Conservation (phyloP, 1,140 invertebrate genomes). For the Episyrphus balteatus region DNA sequence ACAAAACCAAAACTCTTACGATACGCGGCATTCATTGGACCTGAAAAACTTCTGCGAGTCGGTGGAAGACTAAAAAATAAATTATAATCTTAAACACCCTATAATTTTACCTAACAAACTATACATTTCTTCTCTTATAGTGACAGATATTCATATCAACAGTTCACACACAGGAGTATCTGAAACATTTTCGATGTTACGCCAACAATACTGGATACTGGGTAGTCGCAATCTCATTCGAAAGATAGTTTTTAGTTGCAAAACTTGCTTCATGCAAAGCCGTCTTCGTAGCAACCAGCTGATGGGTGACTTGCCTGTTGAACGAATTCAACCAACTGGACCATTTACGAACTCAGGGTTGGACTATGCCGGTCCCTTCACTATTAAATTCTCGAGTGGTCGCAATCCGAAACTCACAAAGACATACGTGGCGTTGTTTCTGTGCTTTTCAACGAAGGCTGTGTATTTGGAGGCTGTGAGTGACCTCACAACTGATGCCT, state of each 20-base stretch:
- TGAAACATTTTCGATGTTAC: background rate
- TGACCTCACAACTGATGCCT: constrained; percentile 14
- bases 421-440: constrained; percentile 14
- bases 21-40: background rate
- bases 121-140: background rate
- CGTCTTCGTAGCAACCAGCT: background rate
- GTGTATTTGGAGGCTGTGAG: constrained; percentile 18
- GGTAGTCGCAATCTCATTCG: constrained; percentile 1
- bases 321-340: constrained; percentile 11
- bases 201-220: constrained; percentile 5
- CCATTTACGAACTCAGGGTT: constrained; percentile 18
- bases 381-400: constrained; percentile 9
- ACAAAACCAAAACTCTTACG: background rate
- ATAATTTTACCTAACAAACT: background rate
- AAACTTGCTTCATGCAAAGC: background rate
- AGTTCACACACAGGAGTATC: background rate
- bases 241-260: constrained; percentile 1
- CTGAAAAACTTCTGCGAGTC: background rate
- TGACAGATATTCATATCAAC: background rate
- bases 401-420: constrained; percentile 11
- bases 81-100: background rate
- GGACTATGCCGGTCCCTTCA: constrained; percentile 13
- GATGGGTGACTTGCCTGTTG: background rate
- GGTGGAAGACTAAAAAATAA: background rate
- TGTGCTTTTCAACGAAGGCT: constrained; percentile 13